phyloP scores from a whole-genome alignment of 2,888 invertebrate genomes.

The Hypena proboscidalis region DNA sequence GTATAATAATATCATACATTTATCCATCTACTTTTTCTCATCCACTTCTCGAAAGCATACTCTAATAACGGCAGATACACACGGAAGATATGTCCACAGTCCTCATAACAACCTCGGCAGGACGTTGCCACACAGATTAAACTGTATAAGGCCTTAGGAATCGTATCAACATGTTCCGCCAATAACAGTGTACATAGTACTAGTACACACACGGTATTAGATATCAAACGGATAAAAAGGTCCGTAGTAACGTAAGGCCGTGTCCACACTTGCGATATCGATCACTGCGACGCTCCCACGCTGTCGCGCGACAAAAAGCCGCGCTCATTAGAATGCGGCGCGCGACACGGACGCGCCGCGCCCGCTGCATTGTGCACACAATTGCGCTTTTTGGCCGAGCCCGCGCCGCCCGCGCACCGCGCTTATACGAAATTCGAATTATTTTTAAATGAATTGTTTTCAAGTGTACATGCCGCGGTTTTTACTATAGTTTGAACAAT shows the following conservation, averaged over 20 bases:
- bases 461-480: slow-evolving; percentile 35
- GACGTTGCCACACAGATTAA: slow-evolving; percentile 3
- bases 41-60: too few relatives aligned
- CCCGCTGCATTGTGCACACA: slow-evolving; percentile 48
- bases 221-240: slow-evolving; percentile 10
- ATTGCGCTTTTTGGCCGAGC: slow-evolving; percentile 59
- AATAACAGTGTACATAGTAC: slow-evolving; percentile 6
- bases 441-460: slow-evolving; percentile 50
- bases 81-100: slow-evolving; percentile 4
- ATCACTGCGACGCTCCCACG: slow-evolving; percentile 70
- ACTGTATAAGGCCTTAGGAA: slow-evolving; percentile 4
- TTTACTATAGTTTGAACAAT: slow-evolving; percentile 23
- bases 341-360: slow-evolving; percentile 63
- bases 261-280: slow-evolving; percentile 46
- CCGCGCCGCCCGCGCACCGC: slow-evolving; percentile 31
- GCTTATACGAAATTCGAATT: slow-evolving; percentile 44
- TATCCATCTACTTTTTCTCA: too few relatives aligned
- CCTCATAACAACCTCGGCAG: slow-evolving; percentile 8
- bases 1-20: too few relatives aligned
- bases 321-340: slow-evolving; percentile 74
- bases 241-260: slow-evolving; percentile 33
- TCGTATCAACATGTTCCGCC: slow-evolving; percentile 9
- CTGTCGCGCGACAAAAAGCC: slow-evolving; percentile 74
- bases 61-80: slow-evolving; percentile 2
- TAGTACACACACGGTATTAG: slow-evolving; percentile 5